Conservation (phyloP, 2,888 invertebrate genomes). For the Tipula unca region DNA sequence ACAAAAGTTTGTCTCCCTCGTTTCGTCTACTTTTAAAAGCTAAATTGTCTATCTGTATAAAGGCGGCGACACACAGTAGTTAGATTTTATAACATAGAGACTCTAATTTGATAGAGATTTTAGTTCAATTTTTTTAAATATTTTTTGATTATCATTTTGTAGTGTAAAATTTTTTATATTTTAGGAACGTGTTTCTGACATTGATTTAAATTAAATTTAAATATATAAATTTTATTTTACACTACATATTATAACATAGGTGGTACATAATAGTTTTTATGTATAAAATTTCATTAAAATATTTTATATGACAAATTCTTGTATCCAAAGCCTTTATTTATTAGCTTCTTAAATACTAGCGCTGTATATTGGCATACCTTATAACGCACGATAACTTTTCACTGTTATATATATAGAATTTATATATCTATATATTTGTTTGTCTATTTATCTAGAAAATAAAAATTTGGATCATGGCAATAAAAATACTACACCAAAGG, state of each 20-base stretch:
- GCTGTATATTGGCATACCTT: no score
- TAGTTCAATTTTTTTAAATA: background rate
- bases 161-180: background rate
- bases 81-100: background rate
- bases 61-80: background rate
- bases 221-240: no score
- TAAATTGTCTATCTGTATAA: background rate
- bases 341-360: no score
- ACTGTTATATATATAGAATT: background rate
- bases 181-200: background rate
- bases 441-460: background rate
- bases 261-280: background rate
- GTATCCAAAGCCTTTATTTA: no score
- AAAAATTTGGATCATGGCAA: background rate
- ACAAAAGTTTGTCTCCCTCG: background rate
- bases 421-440: no score
- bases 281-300: no score
- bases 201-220: slow-evolving; percentile 14
- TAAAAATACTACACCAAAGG: background rate
- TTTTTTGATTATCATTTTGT: background rate
- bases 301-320: no score
- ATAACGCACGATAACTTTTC: background rate
- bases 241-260: no score
- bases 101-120: background rate
- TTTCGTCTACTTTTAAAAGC: no score